Evolutionary conservation across 2,113 vertebrate genomes (phyloP).

Genomic region (Elephantulus edwardii): DNA sequence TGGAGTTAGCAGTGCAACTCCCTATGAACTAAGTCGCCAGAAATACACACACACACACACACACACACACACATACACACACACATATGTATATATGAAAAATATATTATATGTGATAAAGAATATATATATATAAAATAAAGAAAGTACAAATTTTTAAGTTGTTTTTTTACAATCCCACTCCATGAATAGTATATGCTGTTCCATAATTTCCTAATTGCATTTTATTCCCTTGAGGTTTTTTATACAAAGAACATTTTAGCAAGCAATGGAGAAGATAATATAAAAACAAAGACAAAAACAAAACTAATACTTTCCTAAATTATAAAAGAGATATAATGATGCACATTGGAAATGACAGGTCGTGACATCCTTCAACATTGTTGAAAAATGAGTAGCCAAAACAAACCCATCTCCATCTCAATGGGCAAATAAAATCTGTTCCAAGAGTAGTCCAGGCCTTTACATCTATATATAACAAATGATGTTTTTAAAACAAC

Average conservation of each 20-base stretch:
- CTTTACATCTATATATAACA: slow-evolving; percentile 73
- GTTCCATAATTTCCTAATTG: not conserved
- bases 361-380: slow-evolving; percentile 32
- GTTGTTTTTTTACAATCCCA: not conserved
- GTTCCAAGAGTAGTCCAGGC: slow-evolving; percentile 30
- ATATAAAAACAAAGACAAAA: not conserved
- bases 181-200: not conserved
- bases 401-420: not conserved
- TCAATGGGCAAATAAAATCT: slow-evolving; percentile 57
- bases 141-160: not conserved
- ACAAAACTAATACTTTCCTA: not conserved
- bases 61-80: too few species aligned
- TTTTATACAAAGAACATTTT: slow-evolving; percentile 25
- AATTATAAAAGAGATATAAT: slow-evolving; percentile 54
- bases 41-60: too few species aligned
- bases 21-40: too few species aligned
- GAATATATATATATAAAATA: not conserved
- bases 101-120: too few species aligned
- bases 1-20: too few species aligned
- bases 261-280: not conserved
- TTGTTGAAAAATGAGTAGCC: slow-evolving; percentile 13
- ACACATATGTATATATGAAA: too few species aligned
- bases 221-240: not conserved
- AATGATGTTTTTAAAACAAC: slow-evolving; percentile 71
- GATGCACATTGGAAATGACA: slow-evolving; percentile 37